phyloP scores from a whole-genome alignment of 2,888 invertebrate species.

The Meganola albula region DNA sequence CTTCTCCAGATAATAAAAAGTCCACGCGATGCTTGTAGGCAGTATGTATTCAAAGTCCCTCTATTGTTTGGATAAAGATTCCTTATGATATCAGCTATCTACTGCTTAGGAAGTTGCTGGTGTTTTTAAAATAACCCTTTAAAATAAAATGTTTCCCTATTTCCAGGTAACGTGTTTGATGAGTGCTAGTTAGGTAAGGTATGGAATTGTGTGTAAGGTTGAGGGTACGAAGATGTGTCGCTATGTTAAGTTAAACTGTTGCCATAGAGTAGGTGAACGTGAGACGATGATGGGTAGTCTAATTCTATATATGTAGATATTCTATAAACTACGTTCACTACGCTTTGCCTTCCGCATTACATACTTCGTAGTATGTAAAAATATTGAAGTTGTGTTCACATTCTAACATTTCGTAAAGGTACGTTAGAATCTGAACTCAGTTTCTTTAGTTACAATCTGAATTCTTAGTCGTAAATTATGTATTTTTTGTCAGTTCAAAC shows the following conservation, averaged over 20 bases:
- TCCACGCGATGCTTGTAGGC: no score
- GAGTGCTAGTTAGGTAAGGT: slow-evolving; percentile 33
- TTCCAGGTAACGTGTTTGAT: slow-evolving; percentile 30
- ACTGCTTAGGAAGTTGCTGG: background rate
- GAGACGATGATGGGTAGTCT: slow-evolving; percentile 14
- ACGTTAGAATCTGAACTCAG: background rate
- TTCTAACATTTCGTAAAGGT: background rate
- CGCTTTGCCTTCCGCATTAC: no score
- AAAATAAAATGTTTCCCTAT: background rate
- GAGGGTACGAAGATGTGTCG: slow-evolving; percentile 44
- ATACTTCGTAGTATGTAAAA: no score
- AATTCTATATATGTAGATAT: background rate
- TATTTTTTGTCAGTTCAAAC: no score
- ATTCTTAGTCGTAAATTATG: background rate
- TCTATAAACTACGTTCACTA: no score
- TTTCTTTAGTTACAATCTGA: background rate
- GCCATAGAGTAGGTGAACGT: slow-evolving; percentile 47
- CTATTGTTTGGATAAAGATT: background rate
- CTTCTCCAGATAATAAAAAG: no score
- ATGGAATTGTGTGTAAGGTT: slow-evolving; percentile 35
- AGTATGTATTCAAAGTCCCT: no score
- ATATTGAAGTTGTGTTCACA: background rate
- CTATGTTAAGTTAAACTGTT: slow-evolving; percentile 43
- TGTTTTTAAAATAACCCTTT: background rate
- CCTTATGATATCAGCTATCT: background rate